Conservation (phyloP, 2,113 vertebrate genomes). For the Rhizomys pruinosus region DNA sequence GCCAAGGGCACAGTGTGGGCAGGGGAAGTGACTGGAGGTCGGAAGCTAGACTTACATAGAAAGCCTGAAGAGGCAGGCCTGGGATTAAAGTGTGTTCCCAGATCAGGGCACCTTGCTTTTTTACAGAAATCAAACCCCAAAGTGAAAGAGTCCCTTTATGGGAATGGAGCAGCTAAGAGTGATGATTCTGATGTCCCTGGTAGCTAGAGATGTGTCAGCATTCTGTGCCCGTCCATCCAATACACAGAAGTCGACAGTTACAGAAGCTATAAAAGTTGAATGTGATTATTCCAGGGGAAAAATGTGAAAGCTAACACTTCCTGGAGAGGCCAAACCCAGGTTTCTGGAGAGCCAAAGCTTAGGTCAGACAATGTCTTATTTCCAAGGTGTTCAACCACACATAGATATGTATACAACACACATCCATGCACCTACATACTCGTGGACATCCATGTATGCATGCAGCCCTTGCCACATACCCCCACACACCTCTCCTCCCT, state of each 20-base stretch:
- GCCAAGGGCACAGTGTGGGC: too few species aligned
- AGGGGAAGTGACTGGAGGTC: background rate
- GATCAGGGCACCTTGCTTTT: background rate
- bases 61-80: background rate
- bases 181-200: background rate
- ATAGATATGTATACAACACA: background rate
- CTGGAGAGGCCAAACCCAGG: conserved; percentile 19
- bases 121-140: background rate
- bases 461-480: too few species aligned
- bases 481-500: background rate
- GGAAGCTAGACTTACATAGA: background rate
- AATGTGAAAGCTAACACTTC: conserved; percentile 36
- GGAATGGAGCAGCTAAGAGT: background rate
- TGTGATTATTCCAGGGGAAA: background rate
- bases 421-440: background rate
- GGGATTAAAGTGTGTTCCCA: background rate
- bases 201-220: background rate
- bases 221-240: background rate
- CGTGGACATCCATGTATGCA: background rate
- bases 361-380: background rate
- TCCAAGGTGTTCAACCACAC: too few species aligned
- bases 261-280: background rate
- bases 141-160: background rate
- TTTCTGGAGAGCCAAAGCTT: background rate
- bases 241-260: fast-evolving